Base-by-base conservation (phyloP, 2,113 vertebrate genomes). In the Cyprinus carpio region DNA sequence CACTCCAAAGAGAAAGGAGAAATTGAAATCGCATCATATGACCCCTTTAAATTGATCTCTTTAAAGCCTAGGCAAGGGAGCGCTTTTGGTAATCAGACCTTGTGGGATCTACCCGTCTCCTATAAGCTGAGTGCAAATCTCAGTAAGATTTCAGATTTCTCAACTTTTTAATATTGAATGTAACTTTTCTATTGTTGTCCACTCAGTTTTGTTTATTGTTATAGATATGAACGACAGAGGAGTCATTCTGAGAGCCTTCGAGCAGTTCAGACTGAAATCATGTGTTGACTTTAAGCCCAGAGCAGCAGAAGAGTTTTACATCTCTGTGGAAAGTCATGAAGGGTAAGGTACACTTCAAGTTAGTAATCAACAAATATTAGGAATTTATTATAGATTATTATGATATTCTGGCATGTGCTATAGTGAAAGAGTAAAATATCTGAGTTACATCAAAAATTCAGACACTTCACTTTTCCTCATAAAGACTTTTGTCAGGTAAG, bases 261-360 rank as follows among this genome's bases (percentile, higher is more conserved):
- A 58, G 54, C 54, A 58, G 54, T 58, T 58, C 54, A 20, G 54
- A 58, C 54, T 58, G 54, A 58, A 58, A 58, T 58, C 54, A 9
- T 58, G 96, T 87, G 95, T 96, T 65, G 93, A 96, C 90, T 96
- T 96, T 90, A 96, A 95, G 86, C 95, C 95, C 74, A 95, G 96
- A 95, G 13, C 87, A 80, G 93, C 94, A 81, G 96, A 96, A 91
- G 4, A 23, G 54, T 23, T 23, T 58, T 23, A 58, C 54, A 58
- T 58, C 54, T 58, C 54, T 23, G 54, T 58, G 54, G 90, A 95
- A 89, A 95, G 94, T 81, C 94, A 90, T 81, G 93, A 87, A 15
- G 95, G 95, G 96, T 51, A 51, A 4, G 49, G 49, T 16, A 16
- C 4, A 1, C 1, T 51, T 51, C 15, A 16, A 16, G 49, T 10